Conservation (phyloP, 23 tunicate genomes). For the Halocynthia roretzi region DNA sequence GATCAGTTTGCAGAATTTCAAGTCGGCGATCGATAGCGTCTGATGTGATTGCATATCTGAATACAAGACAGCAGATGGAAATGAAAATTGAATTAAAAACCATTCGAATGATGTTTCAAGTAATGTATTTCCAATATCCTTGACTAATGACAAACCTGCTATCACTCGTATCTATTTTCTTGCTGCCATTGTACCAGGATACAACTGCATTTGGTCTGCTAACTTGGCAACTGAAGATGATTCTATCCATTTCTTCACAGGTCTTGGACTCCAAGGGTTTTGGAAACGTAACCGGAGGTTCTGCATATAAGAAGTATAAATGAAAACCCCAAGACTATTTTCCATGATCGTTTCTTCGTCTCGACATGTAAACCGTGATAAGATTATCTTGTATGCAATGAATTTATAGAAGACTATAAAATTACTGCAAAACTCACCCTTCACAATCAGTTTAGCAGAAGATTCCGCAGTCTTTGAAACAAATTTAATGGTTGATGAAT, state of each 20-base stretch:
- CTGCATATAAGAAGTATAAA: background rate
- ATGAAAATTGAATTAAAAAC: too few species aligned
- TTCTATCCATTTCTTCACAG: conserved; percentile 29
- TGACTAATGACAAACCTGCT: too few species aligned
- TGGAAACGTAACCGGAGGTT: conserved; percentile 23
- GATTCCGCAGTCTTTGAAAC: conserved; percentile 10
- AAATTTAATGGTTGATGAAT: conserved; percentile 14
- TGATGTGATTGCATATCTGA: conserved; percentile 14
- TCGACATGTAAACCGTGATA: background rate
- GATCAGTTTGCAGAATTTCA: conserved; percentile 3
- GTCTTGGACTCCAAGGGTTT: conserved; percentile 14
- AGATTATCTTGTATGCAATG: background rate
- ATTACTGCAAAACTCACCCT: conserved; percentile 4
- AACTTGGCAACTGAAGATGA: conserved; percentile 3
- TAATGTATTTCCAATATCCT: too few species aligned
- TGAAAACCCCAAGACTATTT: too few species aligned
- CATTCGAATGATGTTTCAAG: too few species aligned
- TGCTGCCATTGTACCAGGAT: conserved; percentile 3
- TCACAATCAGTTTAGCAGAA: conserved; percentile 11
- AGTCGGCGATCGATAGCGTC: conserved; percentile 13
- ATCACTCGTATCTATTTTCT: background rate
- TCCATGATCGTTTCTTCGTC: background rate
- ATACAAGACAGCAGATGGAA: too few species aligned
- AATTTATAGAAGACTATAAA: background rate
- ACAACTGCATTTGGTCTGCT: conserved; percentile 22